These are phyloP conservation scores for Volucella inflata DNA, from an alignment of 2,888 invertebrate species.

Conservation along the genomic window DNA sequence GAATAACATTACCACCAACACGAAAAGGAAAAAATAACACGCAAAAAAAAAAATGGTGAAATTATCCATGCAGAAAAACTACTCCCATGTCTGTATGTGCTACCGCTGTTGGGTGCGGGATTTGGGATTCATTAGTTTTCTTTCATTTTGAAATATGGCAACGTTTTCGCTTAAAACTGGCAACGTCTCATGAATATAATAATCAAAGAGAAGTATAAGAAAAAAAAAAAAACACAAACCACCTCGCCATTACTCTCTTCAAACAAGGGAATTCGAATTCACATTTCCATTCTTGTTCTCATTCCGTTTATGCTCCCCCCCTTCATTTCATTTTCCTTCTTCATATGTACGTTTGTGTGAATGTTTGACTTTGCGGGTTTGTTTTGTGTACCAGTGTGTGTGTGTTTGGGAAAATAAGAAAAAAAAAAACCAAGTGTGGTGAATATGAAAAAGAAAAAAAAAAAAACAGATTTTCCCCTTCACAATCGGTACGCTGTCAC, in stretches of 20 bases:
- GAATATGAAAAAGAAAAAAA: conserved; percentile 37
- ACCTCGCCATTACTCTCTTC: conserved; percentile 9
- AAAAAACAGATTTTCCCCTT: conserved; percentile 50
- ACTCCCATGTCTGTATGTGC: conserved; percentile 33
- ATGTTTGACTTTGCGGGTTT: no score
- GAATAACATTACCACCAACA: conserved; percentile 42
- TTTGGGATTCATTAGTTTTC: conserved; percentile 61
- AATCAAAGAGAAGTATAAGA: conserved; percentile 8
- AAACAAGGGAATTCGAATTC: conserved; percentile 16
- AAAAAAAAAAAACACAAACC: conserved; percentile 30
- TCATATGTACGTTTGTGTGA: no score
- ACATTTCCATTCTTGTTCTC: conserved; percentile 25
- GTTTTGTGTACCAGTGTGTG: background rate
- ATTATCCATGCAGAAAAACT: conserved; percentile 51
- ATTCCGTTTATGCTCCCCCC: background rate
- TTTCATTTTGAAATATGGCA: conserved; percentile 17
- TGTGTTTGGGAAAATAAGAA: conserved; percentile 6
- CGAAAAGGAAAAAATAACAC: conserved; percentile 10
- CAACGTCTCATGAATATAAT: conserved; percentile 60
- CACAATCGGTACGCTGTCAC: conserved; percentile 39
- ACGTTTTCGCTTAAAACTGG: conserved; percentile 34
- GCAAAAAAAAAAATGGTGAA: conserved; percentile 32
- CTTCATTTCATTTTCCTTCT: background rate
- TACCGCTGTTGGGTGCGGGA: conserved; percentile 27
- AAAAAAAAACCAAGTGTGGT: conserved; percentile 51